Percentiles rank a stretch among this genome's conserved stretches.
These are phyloP conservation scores for Antitype chi DNA, from an alignment of 2,888 invertebrate genomes.

Conservation along the genomic window DNA sequence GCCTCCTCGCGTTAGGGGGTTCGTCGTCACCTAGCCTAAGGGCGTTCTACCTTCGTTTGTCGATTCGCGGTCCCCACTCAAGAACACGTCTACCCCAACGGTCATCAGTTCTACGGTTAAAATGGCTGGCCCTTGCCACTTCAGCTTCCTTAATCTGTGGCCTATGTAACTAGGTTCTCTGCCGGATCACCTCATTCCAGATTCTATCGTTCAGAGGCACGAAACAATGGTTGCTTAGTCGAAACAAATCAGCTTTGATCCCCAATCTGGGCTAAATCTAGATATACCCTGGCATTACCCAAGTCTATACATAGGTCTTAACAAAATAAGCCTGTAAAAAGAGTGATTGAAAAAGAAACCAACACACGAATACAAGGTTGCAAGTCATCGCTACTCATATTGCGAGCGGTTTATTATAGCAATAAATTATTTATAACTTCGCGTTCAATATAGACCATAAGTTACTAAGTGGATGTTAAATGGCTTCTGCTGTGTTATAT, in stretches of 20 bases:
- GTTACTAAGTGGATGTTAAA: constrained; percentile 57
- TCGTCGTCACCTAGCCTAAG: no score
- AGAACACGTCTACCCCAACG: no score
- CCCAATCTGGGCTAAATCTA: neutral
- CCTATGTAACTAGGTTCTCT: no score
- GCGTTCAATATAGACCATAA: constrained; percentile 52
- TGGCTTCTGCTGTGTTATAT: constrained; percentile 27
- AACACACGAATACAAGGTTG: constrained; percentile 15
- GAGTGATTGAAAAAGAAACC: constrained; percentile 29
- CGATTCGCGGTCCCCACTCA: no score
- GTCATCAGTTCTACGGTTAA: no score
- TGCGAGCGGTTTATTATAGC: constrained; percentile 53
- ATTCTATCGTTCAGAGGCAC: no score
- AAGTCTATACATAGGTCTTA: neutral
- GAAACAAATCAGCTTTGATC: neutral
- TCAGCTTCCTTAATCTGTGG: no score
- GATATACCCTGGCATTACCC: neutral
- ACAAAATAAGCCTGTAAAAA: neutral
- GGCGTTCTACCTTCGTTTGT: no score
- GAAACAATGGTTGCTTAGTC: neutral
- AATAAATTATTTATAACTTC: constrained; percentile 60
- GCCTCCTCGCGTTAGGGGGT: no score
- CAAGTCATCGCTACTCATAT: constrained; percentile 50
- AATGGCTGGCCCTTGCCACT: no score
- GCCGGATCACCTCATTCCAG: no score